A percentile compares a stretch with the other conserved stretches of the same genome.
Conservation (phyloP, 2,888 invertebrate species). For the Morinoia aosen region DNA sequence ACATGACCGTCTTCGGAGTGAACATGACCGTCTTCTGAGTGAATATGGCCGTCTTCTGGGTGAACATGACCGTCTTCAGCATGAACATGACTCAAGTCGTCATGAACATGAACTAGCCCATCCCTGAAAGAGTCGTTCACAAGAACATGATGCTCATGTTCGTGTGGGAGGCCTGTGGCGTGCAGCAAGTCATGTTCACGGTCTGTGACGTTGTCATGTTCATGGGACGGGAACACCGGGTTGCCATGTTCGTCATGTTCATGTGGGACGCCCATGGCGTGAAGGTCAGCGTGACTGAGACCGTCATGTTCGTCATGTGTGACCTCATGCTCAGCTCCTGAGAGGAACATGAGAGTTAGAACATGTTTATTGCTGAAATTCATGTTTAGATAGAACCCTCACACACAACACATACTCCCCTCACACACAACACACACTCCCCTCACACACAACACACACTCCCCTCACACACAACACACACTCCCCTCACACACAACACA, state of each 20-base stretch:
- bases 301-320: background rate
- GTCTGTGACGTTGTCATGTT: background rate
- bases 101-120: background rate
- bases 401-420: background rate
- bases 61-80: background rate
- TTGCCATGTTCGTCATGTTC: constrained; percentile 55
- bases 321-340: background rate
- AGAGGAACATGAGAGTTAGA: too few species aligned
- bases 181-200: background rate
- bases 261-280: constrained; percentile 15
- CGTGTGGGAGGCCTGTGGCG: background rate
- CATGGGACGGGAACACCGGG: constrained; percentile 7
- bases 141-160: background rate
- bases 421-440: too few species aligned
- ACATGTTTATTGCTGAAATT: too few species aligned
- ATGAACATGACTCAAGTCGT: background rate
- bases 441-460: too few species aligned
- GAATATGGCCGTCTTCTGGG: background rate
- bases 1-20: background rate
- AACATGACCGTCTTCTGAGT: background rate
- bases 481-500: too few species aligned
- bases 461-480: too few species aligned
- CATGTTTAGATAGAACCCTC: too few species aligned
- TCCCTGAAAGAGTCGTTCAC: background rate
- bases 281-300: constrained; percentile 9